phyloP scores from a whole-genome alignment of 2,113 vertebrate species.

The Plecturocebus donacophilus region DNA sequence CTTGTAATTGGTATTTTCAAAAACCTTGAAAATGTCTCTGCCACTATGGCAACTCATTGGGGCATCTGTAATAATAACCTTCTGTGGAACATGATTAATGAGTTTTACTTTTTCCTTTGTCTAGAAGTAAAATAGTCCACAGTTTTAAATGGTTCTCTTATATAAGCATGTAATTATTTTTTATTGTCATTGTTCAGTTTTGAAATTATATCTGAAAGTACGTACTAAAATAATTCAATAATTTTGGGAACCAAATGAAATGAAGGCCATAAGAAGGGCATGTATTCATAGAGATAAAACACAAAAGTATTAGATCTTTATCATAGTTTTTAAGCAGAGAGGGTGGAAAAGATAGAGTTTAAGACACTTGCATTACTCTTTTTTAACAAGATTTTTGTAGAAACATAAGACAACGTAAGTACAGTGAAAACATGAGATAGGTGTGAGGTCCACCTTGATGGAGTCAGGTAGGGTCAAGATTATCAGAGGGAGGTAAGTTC shows the following conservation, averaged over 20 bases:
- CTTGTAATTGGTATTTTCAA: constrained; percentile 81
- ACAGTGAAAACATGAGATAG: not conserved
- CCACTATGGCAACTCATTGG: constrained; percentile 82
- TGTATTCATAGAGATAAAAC: not conserved
- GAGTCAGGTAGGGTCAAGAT: not conserved
- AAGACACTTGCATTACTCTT: not conserved
- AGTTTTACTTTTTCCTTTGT: constrained; percentile 74
- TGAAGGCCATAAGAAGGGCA: not conserved
- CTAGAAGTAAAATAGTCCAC: constrained; percentile 69
- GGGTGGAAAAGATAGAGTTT: not conserved
- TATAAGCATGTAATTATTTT: constrained; percentile 50
- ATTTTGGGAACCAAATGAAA: constrained; percentile 42
- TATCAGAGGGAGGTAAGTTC: not conserved
- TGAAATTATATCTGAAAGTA: constrained; percentile 58
- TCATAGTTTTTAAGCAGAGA: not conserved
- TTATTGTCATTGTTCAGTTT: constrained; percentile 35
- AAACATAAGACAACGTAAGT: not conserved
- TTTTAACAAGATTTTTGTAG: not conserved
- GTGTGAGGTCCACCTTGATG: not conserved
- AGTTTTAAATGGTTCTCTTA: constrained; percentile 74
- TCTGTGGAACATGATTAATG: constrained; percentile 81
- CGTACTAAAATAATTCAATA: constrained; percentile 30
- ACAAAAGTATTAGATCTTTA: not conserved
- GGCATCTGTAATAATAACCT: constrained; percentile 85
- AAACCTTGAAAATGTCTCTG: constrained; percentile 84